phyloP scores from a whole-genome alignment of 2,797 vertebrate genomes.

The Brachyalestes nurse region DNA sequence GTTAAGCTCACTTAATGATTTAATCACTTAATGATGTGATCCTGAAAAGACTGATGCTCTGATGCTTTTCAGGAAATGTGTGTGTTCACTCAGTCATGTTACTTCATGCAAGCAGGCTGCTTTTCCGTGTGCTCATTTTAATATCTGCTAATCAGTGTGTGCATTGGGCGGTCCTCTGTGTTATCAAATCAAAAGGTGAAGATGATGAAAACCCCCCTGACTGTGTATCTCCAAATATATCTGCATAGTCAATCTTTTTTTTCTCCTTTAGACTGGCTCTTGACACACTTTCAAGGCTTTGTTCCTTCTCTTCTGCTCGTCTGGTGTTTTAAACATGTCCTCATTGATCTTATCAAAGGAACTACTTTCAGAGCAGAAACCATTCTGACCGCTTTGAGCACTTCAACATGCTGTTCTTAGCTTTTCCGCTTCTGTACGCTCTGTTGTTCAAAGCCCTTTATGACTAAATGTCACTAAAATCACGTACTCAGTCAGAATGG shows the following conservation, averaged over 20 bases:
- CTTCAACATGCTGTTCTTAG: neutral
- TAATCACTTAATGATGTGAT: neutral
- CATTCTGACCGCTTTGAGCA: neutral
- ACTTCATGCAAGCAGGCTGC: too few species aligned
- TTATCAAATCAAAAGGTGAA: neutral
- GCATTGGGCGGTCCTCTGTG: neutral
- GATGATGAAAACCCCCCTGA: neutral
- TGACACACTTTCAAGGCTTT: neutral
- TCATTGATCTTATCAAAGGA: slow-evolving; percentile 24
- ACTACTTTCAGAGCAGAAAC: neutral
- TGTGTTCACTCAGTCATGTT: neutral
- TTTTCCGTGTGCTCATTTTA: too few species aligned
- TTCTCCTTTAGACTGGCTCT: neutral
- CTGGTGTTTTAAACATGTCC: neutral
- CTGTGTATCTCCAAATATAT: neutral
- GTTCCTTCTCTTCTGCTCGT: neutral
- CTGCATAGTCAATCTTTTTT: neutral
- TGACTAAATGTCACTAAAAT: too few species aligned
- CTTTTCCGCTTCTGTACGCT: neutral
- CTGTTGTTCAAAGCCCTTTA: too few species aligned
- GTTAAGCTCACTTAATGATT: neutral
- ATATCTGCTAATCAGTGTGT: neutral
- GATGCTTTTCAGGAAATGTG: too few species aligned
- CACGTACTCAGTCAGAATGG: too few species aligned
- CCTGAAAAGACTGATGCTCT: neutral